These are phyloP conservation scores for Todiramphus chloris DNA, from an alignment of 2,113 vertebrate genomes.

Conservation along the genomic window DNA sequence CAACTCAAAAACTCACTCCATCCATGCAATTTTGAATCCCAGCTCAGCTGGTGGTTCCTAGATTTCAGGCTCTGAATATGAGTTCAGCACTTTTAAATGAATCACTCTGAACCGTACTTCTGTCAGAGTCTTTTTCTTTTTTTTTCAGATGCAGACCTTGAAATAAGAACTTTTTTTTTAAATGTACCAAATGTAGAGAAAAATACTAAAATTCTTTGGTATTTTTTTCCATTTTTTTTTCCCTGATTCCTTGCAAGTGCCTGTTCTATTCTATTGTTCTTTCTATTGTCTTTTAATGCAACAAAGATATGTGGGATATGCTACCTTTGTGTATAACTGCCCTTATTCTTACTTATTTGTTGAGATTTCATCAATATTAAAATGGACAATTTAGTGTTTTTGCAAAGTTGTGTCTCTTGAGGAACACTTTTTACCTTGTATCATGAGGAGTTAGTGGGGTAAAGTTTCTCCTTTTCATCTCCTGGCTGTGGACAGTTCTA, in stretches of 20 bases:
- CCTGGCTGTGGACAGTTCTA: neutral
- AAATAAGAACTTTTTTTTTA: constrained; percentile 50
- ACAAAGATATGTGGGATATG: neutral
- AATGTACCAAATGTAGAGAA: constrained; percentile 49
- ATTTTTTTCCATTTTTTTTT: neutral
- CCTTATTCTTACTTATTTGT: neutral
- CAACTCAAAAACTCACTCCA: constrained; percentile 48
- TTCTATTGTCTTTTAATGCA: neutral
- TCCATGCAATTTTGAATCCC: constrained; percentile 66
- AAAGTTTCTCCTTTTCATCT: neutral
- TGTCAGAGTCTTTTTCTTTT: constrained; percentile 44
- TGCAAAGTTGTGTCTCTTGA: neutral
- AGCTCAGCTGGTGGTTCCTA: constrained; percentile 63
- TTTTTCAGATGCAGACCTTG: constrained; percentile 38
- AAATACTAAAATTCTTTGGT: constrained; percentile 41
- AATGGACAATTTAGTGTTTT: neutral
- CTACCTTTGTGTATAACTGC: neutral
- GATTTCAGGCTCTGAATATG: constrained; percentile 64
- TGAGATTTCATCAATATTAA: constrained; percentile 51
- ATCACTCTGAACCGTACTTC: constrained; percentile 62
- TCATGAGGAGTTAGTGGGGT: neutral
- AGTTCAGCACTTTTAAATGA: constrained; percentile 70
- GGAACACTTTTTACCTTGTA: neutral
- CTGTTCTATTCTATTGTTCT: no score
- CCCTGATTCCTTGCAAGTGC: neutral